These are phyloP conservation scores for Eucera pruinosa DNA, from an alignment of 2,888 invertebrate species.

Conservation along the genomic window DNA sequence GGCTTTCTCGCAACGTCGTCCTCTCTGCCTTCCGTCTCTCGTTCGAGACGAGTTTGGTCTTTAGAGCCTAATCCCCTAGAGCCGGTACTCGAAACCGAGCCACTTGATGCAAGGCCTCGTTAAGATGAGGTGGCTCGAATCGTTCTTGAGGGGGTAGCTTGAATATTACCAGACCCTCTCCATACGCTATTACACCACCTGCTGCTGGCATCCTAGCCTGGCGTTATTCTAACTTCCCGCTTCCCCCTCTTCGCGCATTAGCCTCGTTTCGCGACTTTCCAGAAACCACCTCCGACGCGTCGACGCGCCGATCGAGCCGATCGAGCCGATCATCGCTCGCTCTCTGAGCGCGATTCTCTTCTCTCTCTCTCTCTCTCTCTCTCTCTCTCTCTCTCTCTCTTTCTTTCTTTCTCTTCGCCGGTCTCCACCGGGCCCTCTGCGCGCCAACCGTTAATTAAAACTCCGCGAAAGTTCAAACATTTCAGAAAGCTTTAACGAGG, in stretches of 20 bases:
- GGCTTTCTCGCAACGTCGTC: slow-evolving; percentile 47
- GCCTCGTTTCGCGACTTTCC: slow-evolving; percentile 16
- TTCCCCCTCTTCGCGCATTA: not conserved
- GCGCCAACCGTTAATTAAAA: slow-evolving; percentile 56
- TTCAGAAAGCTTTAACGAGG: slow-evolving; percentile 18
- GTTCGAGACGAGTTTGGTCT: slow-evolving; percentile 64
- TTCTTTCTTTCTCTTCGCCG: no score
- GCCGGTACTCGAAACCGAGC: slow-evolving; percentile 64
- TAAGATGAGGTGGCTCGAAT: slow-evolving; percentile 64
- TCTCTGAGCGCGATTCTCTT: not conserved
- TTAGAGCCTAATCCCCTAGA: slow-evolving; percentile 70
- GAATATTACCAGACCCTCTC: slow-evolving; percentile 62
- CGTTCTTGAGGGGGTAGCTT: slow-evolving; percentile 57
- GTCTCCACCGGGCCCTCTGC: no score
- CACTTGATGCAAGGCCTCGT: slow-evolving; percentile 65
- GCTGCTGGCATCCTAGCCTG: slow-evolving; percentile 24
- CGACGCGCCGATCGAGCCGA: no score
- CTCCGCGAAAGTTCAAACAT: slow-evolving; percentile 24
- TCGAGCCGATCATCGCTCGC: not conserved
- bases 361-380: no score
- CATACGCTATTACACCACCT: slow-evolving; percentile 63
- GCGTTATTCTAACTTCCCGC: slow-evolving; percentile 52
- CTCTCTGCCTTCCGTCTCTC: slow-evolving; percentile 27
- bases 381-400: no score
- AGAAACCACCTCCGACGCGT: not conserved